These are phyloP conservation scores for Bugula neritina DNA, from an alignment of 2,888 invertebrate species.

Conservation along the genomic window DNA sequence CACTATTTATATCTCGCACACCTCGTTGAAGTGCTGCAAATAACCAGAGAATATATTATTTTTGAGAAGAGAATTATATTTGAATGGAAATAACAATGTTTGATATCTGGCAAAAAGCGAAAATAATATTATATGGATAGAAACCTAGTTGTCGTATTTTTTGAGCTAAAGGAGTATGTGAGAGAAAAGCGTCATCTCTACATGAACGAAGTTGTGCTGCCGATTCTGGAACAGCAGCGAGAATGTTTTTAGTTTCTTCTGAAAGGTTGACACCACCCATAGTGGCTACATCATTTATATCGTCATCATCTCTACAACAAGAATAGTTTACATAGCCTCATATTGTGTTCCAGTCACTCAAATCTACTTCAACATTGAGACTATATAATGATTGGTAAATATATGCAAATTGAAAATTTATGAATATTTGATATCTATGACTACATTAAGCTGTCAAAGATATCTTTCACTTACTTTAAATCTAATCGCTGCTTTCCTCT, in stretches of 20 bases:
- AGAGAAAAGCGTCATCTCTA: constrained; percentile 82
- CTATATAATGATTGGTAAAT: too few relatives aligned
- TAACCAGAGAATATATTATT: too few relatives aligned
- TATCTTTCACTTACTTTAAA: constrained; percentile 16
- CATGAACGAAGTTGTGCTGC: constrained; percentile 83
- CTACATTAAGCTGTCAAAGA: too few relatives aligned
- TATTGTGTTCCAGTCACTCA: not conserved
- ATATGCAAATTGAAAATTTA: too few relatives aligned
- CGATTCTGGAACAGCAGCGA: constrained; percentile 65
- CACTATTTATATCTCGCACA: constrained; percentile 75
- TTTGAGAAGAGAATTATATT: too few relatives aligned
- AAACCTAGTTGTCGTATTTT: constrained; percentile 69
- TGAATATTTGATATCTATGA: too few relatives aligned
- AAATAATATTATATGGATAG: too few relatives aligned
- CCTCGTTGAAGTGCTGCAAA: constrained; percentile 62
- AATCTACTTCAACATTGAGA: not conserved
- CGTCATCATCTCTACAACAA: constrained; percentile 71
- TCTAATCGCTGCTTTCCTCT: constrained; percentile 24
- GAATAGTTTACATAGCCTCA: not conserved
- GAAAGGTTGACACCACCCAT: constrained; percentile 98
- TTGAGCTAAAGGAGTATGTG: constrained; percentile 64
- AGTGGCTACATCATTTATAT: constrained; percentile 96
- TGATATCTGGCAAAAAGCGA: too few relatives aligned
- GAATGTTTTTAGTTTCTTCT: constrained; percentile 88
- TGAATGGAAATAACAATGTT: too few relatives aligned